These are phyloP conservation scores for Stegastes partitus DNA, from an alignment of 2,113 vertebrate genomes.

Conservation along the genomic window DNA sequence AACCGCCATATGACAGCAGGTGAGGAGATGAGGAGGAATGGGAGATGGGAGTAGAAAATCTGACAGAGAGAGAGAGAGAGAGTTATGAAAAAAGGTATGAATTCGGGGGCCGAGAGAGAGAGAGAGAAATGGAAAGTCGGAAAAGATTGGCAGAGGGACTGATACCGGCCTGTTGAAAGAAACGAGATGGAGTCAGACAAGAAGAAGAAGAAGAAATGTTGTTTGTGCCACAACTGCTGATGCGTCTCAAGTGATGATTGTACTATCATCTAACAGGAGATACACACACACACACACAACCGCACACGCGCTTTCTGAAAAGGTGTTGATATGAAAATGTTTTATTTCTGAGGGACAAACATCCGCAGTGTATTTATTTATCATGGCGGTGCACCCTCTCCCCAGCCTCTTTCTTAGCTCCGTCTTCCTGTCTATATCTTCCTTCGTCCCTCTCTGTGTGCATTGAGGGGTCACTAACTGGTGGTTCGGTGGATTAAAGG, in stretches of 20 bases:
- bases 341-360: constrained; percentile 64
- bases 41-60: constrained; percentile 60
- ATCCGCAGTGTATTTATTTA: constrained; percentile 54
- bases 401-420: constrained; percentile 3
- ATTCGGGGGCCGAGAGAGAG: constrained; percentile 34
- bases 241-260: constrained; percentile 71
- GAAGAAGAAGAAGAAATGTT: constrained; percentile 67
- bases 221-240: constrained; percentile 72
- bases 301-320: constrained; percentile 30
- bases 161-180: constrained; percentile 67
- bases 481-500: constrained; percentile 83
- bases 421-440: constrained; percentile 44
- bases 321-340: constrained; percentile 65
- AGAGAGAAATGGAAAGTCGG: constrained; percentile 53
- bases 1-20: constrained; percentile 76
- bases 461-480: constrained; percentile 81
- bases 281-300: constrained; percentile 22
- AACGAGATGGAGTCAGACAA: constrained; percentile 75
- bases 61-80: constrained; percentile 44
- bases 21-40: constrained; percentile 67
- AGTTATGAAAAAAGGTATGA: constrained; percentile 55
- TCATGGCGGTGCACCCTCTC: constrained; percentile 34
- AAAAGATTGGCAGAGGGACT: constrained; percentile 58
- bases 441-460: constrained; percentile 66
- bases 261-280: constrained; percentile 70